Percentiles rank a stretch among this genome's conserved stretches.
Evolutionary conservation across 2,888 invertebrate genomes (phyloP).

Genomic region (Aspidiotus destructor): DNA sequence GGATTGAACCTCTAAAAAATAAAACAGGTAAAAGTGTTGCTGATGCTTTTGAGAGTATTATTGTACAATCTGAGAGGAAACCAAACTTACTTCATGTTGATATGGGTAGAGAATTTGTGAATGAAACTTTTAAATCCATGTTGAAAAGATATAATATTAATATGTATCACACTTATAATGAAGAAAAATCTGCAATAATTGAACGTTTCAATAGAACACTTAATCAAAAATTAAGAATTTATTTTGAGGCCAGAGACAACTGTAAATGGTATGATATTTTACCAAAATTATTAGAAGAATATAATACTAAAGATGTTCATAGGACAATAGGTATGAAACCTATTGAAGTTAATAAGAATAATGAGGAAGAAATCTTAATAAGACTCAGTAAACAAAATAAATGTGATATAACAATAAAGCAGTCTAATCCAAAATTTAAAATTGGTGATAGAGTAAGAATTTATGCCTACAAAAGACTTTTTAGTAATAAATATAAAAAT

Average conservation of each 20-base stretch:
- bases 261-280: conserved; percentile 17
- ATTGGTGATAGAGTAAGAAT: conserved; percentile 8
- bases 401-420: neutral
- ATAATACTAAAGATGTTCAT: conserved; percentile 13
- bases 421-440: conserved; percentile 24
- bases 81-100: conserved; percentile 37
- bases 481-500: conserved; percentile 3
- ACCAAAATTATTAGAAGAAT: conserved; percentile 7
- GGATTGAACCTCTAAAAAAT: conserved; percentile 36
- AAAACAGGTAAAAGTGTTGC: conserved; percentile 35
- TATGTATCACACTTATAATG: conserved; percentile 22
- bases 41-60: conserved; percentile 36
- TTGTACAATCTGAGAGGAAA: conserved; percentile 29
- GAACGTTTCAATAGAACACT: conserved; percentile 22
- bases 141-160: conserved; percentile 18
- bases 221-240: conserved; percentile 26
- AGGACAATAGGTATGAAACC: neutral
- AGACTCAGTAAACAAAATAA: conserved; percentile 14
- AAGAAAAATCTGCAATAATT: conserved; percentile 18
- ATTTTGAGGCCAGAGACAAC: conserved; percentile 13
- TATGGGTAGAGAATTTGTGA: conserved; percentile 34
- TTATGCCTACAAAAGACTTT: neutral
- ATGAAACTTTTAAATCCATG: conserved; percentile 16
- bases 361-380: conserved; percentile 19
- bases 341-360: conserved; percentile 15